Conservation (phyloP, 2,888 invertebrate genomes). For the Orchesellides sinensis region DNA sequence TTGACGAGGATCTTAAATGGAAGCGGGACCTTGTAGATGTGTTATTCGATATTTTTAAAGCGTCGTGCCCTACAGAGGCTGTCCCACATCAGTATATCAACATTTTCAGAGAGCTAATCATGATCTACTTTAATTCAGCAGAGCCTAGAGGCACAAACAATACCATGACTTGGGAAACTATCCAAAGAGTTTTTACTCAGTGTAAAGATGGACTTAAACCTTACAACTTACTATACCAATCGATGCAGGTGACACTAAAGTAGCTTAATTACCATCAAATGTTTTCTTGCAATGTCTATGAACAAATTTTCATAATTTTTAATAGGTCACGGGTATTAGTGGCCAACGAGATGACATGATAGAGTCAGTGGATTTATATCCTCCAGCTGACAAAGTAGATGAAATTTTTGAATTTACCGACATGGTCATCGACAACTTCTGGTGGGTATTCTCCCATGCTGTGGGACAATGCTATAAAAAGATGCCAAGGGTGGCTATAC, state of each 20-base stretch:
- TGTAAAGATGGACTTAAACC: not conserved
- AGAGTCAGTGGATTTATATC: constrained; percentile 1
- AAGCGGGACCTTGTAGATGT: constrained; percentile 36
- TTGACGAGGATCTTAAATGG: constrained; percentile 42
- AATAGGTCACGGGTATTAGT: constrained; percentile 7
- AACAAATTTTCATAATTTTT: not conserved
- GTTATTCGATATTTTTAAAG: constrained; percentile 24
- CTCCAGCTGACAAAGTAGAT: constrained; percentile 33
- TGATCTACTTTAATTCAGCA: constrained; percentile 47
- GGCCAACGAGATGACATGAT: not conserved
- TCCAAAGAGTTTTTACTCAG: not conserved
- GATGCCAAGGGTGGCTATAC: not conserved
- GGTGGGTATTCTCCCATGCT: constrained; percentile 45
- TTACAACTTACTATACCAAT: constrained; percentile 10
- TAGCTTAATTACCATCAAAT: not conserved
- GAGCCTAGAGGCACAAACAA: not conserved
- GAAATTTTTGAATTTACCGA: not conserved
- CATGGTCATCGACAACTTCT: constrained; percentile 36
- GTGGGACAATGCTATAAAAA: constrained; percentile 20
- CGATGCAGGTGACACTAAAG: constrained; percentile 13
- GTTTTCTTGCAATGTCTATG: not conserved
- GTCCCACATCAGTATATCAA: constrained; percentile 40
- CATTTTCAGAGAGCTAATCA: constrained; percentile 32
- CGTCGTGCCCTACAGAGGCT: not conserved
- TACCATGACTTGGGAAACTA: constrained; percentile 12